Evolutionary conservation across 2,888 invertebrate species (phyloP).

Genomic region (Ctena decussata): DNA sequence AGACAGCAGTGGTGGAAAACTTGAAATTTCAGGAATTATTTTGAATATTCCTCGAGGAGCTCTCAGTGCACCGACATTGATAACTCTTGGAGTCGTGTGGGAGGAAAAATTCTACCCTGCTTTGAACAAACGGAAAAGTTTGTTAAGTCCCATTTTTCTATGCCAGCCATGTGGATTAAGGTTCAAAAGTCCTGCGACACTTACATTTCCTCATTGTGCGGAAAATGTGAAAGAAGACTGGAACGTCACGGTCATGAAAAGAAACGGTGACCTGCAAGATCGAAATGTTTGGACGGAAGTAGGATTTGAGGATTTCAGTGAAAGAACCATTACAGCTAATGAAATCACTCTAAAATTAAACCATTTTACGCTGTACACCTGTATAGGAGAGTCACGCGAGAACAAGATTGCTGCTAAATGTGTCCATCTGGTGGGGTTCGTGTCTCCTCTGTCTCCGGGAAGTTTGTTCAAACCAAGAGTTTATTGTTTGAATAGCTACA

Average conservation of each 20-base stretch:
- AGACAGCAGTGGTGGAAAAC: slow-evolving; percentile 47
- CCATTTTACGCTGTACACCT: slow-evolving; percentile 70
- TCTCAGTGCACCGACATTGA: slow-evolving; percentile 32
- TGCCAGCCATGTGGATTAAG: slow-evolving; percentile 66
- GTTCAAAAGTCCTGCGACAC: slow-evolving; percentile 62
- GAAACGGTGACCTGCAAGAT: slow-evolving; percentile 45
- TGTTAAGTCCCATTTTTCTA: slow-evolving; percentile 69
- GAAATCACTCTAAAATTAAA: slow-evolving; percentile 54
- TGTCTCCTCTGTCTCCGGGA: slow-evolving; percentile 50
- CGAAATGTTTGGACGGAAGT: slow-evolving; percentile 58
- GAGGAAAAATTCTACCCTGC: slow-evolving; percentile 51
- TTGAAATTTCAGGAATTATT: slow-evolving; percentile 62
- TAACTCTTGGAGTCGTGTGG: slow-evolving; percentile 69
- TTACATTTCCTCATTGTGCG: slow-evolving; percentile 71
- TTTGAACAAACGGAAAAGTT: slow-evolving; percentile 47
- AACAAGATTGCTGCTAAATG: slow-evolving; percentile 61
- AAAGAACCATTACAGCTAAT: slow-evolving; percentile 28
- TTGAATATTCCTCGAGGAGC: slow-evolving; percentile 66
- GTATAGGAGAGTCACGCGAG: slow-evolving; percentile 59
- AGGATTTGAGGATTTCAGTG: slow-evolving; percentile 46
- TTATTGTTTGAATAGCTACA: slow-evolving; percentile 69
- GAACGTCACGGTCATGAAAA: slow-evolving; percentile 54
- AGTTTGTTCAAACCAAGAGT: slow-evolving; percentile 64
- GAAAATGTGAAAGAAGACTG: slow-evolving; percentile 57
- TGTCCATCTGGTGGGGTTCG: slow-evolving; percentile 70